Percentiles rank a stretch among this genome's conserved stretches.
Evolutionary conservation across 2,797 vertebrate species (phyloP).

Genomic region (Selene dorsalis): DNA sequence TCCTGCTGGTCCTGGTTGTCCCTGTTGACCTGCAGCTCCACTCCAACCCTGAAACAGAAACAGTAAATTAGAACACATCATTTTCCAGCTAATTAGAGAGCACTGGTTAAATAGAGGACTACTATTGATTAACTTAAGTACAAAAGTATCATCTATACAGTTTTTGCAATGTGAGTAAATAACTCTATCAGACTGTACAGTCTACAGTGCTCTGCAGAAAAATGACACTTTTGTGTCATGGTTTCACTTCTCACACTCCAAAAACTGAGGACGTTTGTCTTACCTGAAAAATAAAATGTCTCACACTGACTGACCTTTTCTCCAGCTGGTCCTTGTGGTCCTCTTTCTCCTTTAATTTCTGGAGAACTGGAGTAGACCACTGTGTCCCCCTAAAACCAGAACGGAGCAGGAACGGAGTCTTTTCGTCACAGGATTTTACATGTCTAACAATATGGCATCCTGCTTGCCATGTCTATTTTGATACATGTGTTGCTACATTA

Average conservation of each 20-base stretch:
- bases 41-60: conserved; percentile 69
- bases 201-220: neutral
- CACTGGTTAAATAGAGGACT: neutral
- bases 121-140: neutral
- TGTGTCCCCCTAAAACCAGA: conserved; percentile 69
- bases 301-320: conserved; percentile 51
- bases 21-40: conserved; percentile 68
- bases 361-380: neutral
- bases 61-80: conserved; percentile 11
- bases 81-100: neutral
- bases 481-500: too few species aligned
- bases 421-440: too few species aligned
- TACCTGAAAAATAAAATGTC: neutral
- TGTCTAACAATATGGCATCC: too few species aligned
- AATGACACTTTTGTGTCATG: neutral
- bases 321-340: conserved; percentile 69
- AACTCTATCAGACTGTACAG: too few species aligned
- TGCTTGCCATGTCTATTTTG: too few species aligned
- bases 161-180: too few species aligned
- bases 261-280: neutral
- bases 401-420: neutral
- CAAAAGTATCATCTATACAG: neutral
- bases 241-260: neutral
- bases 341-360: conserved; percentile 56
- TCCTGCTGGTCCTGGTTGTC: conserved; percentile 64